These are phyloP conservation scores for Calyptommatus sinebrachiatus DNA, from an alignment of 2,113 vertebrate genomes.

Conservation along the genomic window DNA sequence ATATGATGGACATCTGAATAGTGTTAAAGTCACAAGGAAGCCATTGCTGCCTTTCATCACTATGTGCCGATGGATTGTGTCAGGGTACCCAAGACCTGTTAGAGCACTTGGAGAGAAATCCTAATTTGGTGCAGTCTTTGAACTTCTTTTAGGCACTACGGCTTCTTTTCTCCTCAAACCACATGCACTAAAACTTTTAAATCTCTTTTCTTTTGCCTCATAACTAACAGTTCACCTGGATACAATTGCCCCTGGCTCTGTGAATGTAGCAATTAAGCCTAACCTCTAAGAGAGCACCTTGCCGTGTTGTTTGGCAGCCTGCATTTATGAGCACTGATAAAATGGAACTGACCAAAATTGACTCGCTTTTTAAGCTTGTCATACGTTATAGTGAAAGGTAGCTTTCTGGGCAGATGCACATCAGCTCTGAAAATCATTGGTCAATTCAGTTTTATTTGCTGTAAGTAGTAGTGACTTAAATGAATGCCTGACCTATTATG, in stretches of 20 bases:
- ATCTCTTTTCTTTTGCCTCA: conserved; percentile 41
- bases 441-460: conserved; percentile 35
- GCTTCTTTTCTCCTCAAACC: conserved; percentile 46
- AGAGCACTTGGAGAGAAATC: neutral
- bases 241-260: conserved; percentile 58
- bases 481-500: neutral
- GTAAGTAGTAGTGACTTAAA: neutral
- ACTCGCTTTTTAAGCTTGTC: conserved; percentile 49
- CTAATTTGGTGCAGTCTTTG: conserved; percentile 34
- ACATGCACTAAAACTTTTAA: conserved; percentile 35
- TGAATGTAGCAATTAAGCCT: conserved; percentile 64
- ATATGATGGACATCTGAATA: neutral
- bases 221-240: conserved; percentile 66
- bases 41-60: neutral
- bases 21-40: neutral
- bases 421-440: conserved; percentile 37
- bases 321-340: conserved; percentile 39
- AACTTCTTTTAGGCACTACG: conserved; percentile 24
- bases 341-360: conserved; percentile 39
- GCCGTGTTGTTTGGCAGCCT: conserved; percentile 49
- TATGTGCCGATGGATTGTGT: conserved; percentile 14
- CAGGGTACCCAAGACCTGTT: conserved; percentile 7
- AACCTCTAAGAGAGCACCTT: conserved; percentile 46
- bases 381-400: conserved; percentile 53
- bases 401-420: conserved; percentile 29